Conservation (phyloP, 1,140 invertebrate genomes). For the Argopecten irradians region DNA sequence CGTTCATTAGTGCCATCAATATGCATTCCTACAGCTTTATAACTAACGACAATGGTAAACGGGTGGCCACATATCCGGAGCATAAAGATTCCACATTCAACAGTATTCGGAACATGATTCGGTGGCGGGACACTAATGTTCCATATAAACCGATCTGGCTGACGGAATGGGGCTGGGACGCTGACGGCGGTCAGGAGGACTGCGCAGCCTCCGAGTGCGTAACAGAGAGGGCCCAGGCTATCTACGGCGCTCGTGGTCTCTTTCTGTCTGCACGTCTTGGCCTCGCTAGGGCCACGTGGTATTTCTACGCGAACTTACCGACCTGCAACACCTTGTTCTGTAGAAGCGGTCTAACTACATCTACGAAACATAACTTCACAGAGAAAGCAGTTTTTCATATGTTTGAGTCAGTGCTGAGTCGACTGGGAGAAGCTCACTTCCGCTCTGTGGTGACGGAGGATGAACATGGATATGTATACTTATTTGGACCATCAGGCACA, state of each 20-base stretch:
- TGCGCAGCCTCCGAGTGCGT: slow-evolving; percentile 62
- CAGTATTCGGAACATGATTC: slow-evolving; percentile 55
- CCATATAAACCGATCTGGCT: slow-evolving; percentile 61
- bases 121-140: slow-evolving; percentile 60
- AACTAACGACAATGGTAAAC: slow-evolving; percentile 40
- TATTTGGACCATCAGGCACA: slow-evolving; percentile 41
- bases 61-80: slow-evolving; percentile 58
- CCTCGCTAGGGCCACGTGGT: slow-evolving; percentile 61
- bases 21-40: slow-evolving; percentile 63
- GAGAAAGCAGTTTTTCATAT: slow-evolving; percentile 59
- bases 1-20: slow-evolving; percentile 59
- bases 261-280: slow-evolving; percentile 51
- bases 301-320: slow-evolving; percentile 63
- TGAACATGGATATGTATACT: slow-evolving; percentile 55
- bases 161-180: slow-evolving; percentile 68
- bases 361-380: slow-evolving; percentile 48
- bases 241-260: slow-evolving; percentile 59
- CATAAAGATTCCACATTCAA: slow-evolving; percentile 57
- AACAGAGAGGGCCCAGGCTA: slow-evolving; percentile 57
- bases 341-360: slow-evolving; percentile 61
- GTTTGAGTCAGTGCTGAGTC: slow-evolving; percentile 49
- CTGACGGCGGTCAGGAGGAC: slow-evolving; percentile 49
- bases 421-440: slow-evolving; percentile 55
- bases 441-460: slow-evolving; percentile 51
- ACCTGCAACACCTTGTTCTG: slow-evolving; percentile 59